Percentiles rank a stretch among this genome's conserved stretches.
Conservation (phyloP, 2,113 vertebrate species). For the Misgurnus anguillicaudatus region DNA sequence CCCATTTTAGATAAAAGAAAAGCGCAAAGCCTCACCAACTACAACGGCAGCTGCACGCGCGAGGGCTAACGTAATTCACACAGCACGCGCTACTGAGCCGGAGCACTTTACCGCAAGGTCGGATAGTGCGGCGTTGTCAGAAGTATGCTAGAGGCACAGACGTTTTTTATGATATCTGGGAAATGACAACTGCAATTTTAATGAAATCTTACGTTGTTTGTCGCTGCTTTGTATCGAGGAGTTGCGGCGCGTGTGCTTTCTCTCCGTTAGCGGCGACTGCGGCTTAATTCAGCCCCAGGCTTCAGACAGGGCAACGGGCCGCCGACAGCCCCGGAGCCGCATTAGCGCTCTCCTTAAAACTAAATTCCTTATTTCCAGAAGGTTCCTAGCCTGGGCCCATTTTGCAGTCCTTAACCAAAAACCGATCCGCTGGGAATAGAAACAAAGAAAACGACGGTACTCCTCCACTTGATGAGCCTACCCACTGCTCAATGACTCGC, state of each 20-base stretch:
- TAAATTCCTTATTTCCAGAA: slow-evolving; percentile 65
- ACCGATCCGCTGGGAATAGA: neutral
- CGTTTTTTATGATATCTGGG: too few relatives aligned
- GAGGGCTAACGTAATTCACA: slow-evolving; percentile 6
- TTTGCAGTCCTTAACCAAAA: neutral
- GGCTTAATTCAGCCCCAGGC: slow-evolving; percentile 53
- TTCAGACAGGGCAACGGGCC: slow-evolving; percentile 63
- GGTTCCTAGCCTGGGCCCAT: slow-evolving; percentile 73
- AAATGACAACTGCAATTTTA: neutral
- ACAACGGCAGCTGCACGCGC: neutral
- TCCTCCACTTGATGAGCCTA: slow-evolving; percentile 15
- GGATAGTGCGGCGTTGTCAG: neutral
- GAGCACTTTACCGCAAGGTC: slow-evolving; percentile 17
- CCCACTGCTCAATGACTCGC: slow-evolving; percentile 43
- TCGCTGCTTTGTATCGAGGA: neutral
- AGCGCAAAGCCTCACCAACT: neutral
- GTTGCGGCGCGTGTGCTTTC: neutral
- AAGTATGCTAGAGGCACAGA: neutral
- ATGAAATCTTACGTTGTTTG: slow-evolving; percentile 11
- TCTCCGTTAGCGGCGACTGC: slow-evolving; percentile 49
- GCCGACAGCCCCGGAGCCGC: slow-evolving; percentile 51
- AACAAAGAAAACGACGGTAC: neutral
- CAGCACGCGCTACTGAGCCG: neutral
- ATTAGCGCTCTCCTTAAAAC: slow-evolving; percentile 8
- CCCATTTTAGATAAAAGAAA: neutral